These are phyloP conservation scores for Tetrax tetrax DNA, from an alignment of 2,113 vertebrate genomes.

Conservation along the genomic window DNA sequence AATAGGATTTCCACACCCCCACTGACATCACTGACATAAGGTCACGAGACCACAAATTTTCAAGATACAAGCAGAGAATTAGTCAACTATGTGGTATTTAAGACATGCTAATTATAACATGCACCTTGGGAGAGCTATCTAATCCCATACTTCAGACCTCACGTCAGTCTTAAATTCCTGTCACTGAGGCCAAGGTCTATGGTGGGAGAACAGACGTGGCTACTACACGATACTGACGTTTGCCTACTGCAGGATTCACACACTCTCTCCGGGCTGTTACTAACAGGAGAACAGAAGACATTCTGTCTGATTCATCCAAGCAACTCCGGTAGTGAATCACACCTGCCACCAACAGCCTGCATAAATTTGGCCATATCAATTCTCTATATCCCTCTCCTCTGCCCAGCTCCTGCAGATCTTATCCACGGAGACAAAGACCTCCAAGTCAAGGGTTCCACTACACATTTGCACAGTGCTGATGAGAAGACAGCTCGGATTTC, in stretches of 20 bases:
- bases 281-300: not conserved
- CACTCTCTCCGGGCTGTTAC: not conserved
- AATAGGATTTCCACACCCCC: not conserved
- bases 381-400: not conserved
- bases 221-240: accelerated
- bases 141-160: not conserved
- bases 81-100: not conserved
- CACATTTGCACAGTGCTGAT: not conserved
- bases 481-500: not conserved
- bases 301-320: not conserved
- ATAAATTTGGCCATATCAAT: not conserved
- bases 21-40: not conserved
- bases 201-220: accelerated
- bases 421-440: not conserved
- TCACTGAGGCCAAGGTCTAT: not conserved
- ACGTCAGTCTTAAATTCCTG: accelerated
- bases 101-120: not conserved
- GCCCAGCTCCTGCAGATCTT: not conserved
- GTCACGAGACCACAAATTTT: not conserved
- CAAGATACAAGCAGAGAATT: not conserved
- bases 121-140: not conserved
- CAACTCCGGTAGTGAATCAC: not conserved
- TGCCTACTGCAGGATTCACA: not conserved
- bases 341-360: not conserved
- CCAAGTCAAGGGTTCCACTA: accelerated